Evolutionary conservation across 1,140 invertebrate genomes (phyloP), one percentile per base, ranked within the genome.

Genomic region (Aphis craccivora): DNA sequence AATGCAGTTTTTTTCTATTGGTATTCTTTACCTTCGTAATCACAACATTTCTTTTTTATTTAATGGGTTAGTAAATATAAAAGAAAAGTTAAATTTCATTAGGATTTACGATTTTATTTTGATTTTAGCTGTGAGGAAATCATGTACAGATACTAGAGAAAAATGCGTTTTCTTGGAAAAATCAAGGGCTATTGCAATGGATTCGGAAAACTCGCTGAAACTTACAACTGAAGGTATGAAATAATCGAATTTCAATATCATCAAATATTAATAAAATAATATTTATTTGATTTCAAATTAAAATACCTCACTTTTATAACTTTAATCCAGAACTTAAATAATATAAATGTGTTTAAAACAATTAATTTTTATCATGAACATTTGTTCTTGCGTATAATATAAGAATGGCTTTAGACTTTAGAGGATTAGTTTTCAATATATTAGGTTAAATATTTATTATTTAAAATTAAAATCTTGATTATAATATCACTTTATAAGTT

Each of bases 1-100:
- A 93, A 53, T 84, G 67, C 37, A 93, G 91, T 53, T 93, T 93
- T 93, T 18, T 93, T 20, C 43, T 93, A 6, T 55, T 93, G 91
- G 43, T 84, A 25, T 51, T 93, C 7, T 22, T 86, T 37, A 84
- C 81, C 20, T 35, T 43, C 11, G 4, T 53, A 6, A 51, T 93
- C 45, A 84, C 81, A 3, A 51, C 91, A 51, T 83, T 84, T 11
- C 48, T 93, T 18, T 40, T 93, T 30, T 93, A 93, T 30, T 53
- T 84, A 8, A 53, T 84, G n/a, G 76, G 91, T 93, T 3, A 84
- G 76, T 93, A 8, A 81, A 51, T 43, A 76, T 37, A 37, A 37
- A 51, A 76, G 11, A 40, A 5, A 45, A 81, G 20, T 60, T 43
- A 91, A 45, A 11, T 48, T 23, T 8, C 1, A 5, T 11, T n/a